Evolutionary conservation across 2,888 invertebrate genomes (phyloP), one percentile per base, ranked within the genome.

Genomic region (Cheilosia variabilis): DNA sequence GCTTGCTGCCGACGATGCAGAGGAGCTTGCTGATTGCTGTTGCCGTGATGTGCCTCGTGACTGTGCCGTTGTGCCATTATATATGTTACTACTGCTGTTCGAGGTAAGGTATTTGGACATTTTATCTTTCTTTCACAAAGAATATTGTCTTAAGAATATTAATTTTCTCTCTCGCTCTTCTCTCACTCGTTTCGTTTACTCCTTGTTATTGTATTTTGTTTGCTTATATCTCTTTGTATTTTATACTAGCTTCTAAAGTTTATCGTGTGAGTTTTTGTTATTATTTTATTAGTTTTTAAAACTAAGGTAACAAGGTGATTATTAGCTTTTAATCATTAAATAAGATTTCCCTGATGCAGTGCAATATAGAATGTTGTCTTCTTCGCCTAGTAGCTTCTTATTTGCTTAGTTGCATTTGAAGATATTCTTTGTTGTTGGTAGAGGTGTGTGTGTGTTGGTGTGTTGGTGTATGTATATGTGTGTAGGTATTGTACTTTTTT

Each of bases 1-100:
- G 41, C 88, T 66, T 88, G 87, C 24, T 88, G 90, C 88, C 88
- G 88, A 60, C 88, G 89, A 72, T 41, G 73, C 52, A 2, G 86
- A 75, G 1, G 80, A 53, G 19, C 78, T 72, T 34, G 77, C 53
- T 34, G 60, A 53, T 87, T 86, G 81, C 24, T 88, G 77, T 71
- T 84, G 88, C 55, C 84, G 84, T 86, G 84, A 53, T 76, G 82
- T 78, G 69, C 55, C 78, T 55, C 65, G 71, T 77, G 63, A 81
- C 53, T 83, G 88, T 88, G 87, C 86, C 83, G 88, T 81, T 87
- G 88, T 88, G 65, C 87, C 83, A 87, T 88, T 88, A 55, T 86
- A 80, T 77, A 68, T 87, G 72, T 65, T 87, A 82, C 68, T 87
- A 69, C 78, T 79, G 79, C 62, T 87, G 87, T 68, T 79, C 62